Percentiles rank a stretch among this genome's conserved stretches.
Evolutionary conservation across 1,140 invertebrate species (phyloP).

Genomic region (Camponotus vicinus): DNA sequence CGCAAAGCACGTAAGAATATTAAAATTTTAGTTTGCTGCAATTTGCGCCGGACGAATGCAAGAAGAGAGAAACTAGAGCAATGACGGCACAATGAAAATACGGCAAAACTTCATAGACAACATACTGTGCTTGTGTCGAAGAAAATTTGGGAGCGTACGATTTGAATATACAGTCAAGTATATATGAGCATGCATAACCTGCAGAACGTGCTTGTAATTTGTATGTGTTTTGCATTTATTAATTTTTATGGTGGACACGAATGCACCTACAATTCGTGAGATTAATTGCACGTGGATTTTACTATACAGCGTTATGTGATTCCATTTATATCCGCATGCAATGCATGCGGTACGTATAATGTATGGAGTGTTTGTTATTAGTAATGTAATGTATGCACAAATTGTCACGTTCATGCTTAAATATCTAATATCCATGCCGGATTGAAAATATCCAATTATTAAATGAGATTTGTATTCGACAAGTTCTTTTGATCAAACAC

Average conservation of each 20-base stretch:
- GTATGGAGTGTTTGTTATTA: conserved; percentile 22
- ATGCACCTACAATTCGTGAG: conserved; percentile 39
- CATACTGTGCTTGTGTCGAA: conserved; percentile 12
- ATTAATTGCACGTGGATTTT: conserved; percentile 39
- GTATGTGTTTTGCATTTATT: conserved; percentile 49
- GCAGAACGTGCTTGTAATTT: conserved; percentile 35
- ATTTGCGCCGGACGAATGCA: conserved; percentile 41
- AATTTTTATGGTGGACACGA: conserved; percentile 43
- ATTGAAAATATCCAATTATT: conserved; percentile 25
- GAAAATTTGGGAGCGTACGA: conserved; percentile 29
- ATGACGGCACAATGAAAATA: conserved; percentile 53
- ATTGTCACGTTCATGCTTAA: conserved; percentile 37
- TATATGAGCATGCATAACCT: neutral
- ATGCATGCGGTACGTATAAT: neutral
- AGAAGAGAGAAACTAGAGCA: conserved; percentile 20
- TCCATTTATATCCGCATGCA: conserved; percentile 21
- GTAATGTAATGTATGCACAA: conserved; percentile 14
- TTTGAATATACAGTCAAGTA: conserved; percentile 40
- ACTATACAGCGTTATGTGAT: conserved; percentile 24
- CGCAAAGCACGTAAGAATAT: conserved; percentile 41
- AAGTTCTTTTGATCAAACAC: conserved; percentile 15
- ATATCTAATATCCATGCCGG: conserved; percentile 31
- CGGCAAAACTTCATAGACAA: conserved; percentile 25
- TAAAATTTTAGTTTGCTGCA: conserved; percentile 51
- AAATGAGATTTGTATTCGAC: conserved; percentile 22